Evolutionary conservation across 2,888 invertebrate genomes (phyloP).

Genomic region (Nomada fabriciana): DNA sequence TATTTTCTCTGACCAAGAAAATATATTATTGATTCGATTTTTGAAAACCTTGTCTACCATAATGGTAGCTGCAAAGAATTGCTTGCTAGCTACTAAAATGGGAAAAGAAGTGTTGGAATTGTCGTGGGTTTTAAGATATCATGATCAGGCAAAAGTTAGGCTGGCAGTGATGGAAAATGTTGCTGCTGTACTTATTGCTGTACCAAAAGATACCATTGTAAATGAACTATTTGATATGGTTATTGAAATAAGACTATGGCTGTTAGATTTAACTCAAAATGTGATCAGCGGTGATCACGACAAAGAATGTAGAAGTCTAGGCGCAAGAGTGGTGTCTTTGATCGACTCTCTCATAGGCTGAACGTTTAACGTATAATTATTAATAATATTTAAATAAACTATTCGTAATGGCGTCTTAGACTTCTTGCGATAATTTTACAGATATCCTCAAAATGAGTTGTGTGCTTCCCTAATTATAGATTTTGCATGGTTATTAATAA

Average conservation of each 20-base stretch:
- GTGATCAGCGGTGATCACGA: slow-evolving; percentile 88
- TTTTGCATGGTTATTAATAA: slow-evolving; percentile 2
- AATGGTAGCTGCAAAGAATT: slow-evolving; percentile 89
- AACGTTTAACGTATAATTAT: slow-evolving; percentile 27
- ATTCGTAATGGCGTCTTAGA: not conserved
- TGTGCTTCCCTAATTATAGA: not conserved
- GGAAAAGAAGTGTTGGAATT: slow-evolving; percentile 90
- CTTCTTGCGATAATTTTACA: not conserved
- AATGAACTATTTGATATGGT: slow-evolving; percentile 88
- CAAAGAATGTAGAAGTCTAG: slow-evolving; percentile 88
- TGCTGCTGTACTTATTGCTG: slow-evolving; percentile 87
- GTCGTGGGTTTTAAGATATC: slow-evolving; percentile 88
- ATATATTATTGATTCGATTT: slow-evolving; percentile 89
- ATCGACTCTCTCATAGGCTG: slow-evolving; percentile 83
- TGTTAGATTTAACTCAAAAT: slow-evolving; percentile 86
- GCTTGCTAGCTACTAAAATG: slow-evolving; percentile 87
- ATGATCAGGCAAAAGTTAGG: slow-evolving; percentile 88
- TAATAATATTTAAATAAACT: slow-evolving; percentile 11
- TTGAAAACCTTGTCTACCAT: slow-evolving; percentile 89
- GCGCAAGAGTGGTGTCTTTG: slow-evolving; percentile 87
- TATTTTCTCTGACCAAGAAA: slow-evolving; percentile 87
- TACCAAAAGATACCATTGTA: slow-evolving; percentile 86
- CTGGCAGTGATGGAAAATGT: slow-evolving; percentile 88
- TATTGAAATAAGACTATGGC: slow-evolving; percentile 89
- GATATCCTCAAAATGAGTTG: not conserved